Evolutionary conservation across 1,140 invertebrate genomes (phyloP), one percentile per base, ranked within the genome.

Genomic region (Polypedilum pembai): DNA sequence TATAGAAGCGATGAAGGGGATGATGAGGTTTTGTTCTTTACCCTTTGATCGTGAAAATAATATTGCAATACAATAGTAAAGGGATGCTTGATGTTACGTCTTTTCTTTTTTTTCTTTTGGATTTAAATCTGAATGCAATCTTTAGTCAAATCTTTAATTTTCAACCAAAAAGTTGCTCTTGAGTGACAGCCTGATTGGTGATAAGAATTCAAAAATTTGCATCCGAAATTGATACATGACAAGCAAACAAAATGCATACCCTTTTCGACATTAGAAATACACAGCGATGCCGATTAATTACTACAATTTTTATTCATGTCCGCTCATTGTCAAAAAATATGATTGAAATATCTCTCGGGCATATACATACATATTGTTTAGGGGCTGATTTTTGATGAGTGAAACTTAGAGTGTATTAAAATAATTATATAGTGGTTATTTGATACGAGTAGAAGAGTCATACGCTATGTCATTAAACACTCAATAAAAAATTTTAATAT

Each of bases 241-340:
- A 45, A 12, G 41, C 8, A 3, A 12, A 45, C 8, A 45, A 45
- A 3, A 45, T 15, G 3, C 41, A 12, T 33, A 33, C 24, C 24
- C 24, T 33, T 33, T 33, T 5, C 1, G 24, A 33, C 24, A 33
- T 33, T 33, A 33, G 24, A 33, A 33, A 33, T 33, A 33, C 5
- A 33, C 5, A 33, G 24, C 24, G 24, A 33, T 33, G 24, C 24
- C 1, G 41, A 45, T 45, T 45, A 45, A 45, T 45, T 45, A 45
- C 41, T 45, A 45, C 15, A 8, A 45, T 45, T 45, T 33, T 45
- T 45, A 45, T 45, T 45, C 41, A 45, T 45, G 41, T 45, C 41
- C 41, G 41, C 41, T 45, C 41, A 45, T 45, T 45, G 41, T 45
- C 41, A 45, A 45, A 45, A 45, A 45, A 45, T 45, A 12, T 45